Evolutionary conservation across 2,888 invertebrate genomes (phyloP).

Genomic region (Liodrosophila aerea): DNA sequence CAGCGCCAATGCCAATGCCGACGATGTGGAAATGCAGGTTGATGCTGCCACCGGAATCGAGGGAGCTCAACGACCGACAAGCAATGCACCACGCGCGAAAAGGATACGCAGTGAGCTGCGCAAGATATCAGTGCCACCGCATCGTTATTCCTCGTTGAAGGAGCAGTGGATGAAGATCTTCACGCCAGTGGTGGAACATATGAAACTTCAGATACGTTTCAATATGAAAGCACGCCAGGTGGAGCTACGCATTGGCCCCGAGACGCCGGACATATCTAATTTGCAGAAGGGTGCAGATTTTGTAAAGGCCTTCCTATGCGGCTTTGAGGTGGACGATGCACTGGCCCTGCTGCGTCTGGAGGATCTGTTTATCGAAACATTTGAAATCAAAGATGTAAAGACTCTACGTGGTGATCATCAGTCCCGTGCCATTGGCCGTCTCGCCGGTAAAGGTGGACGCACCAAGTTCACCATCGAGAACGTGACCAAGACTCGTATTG

Average conservation of each 20-base stretch:
- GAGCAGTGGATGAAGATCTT: conserved; percentile 99
- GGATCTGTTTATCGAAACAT: conserved; percentile 97
- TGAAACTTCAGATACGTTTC: conserved; percentile 96
- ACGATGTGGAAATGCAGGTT: conserved; percentile 86
- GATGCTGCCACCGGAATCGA: conserved; percentile 87
- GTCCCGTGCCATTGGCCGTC: conserved; percentile 95
- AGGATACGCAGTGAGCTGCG: conserved; percentile 85
- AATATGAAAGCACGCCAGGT: conserved; percentile 93
- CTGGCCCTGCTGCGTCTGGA: conserved; percentile 96
- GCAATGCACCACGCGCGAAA: conserved; percentile 82
- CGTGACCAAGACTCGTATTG: conserved; percentile 98
- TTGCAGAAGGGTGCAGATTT: conserved; percentile 99
- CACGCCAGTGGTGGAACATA: conserved; percentile 96
- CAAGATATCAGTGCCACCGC: conserved; percentile 94
- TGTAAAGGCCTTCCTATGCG: conserved; percentile 96
- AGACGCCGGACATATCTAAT: conserved; percentile 90
- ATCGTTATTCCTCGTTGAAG: conserved; percentile 96
- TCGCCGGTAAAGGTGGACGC: conserved; percentile 98
- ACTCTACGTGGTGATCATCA: conserved; percentile 97
- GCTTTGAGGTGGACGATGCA: conserved; percentile 98
- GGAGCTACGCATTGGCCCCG: conserved; percentile 82
- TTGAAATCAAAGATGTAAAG: conserved; percentile 98
- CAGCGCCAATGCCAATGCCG: conserved; percentile 42
- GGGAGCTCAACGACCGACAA: no score
- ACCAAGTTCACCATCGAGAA: conserved; percentile 99